phyloP scores from a whole-genome alignment of 2,888 invertebrate species.

The Epistrophella euchroma region DNA sequence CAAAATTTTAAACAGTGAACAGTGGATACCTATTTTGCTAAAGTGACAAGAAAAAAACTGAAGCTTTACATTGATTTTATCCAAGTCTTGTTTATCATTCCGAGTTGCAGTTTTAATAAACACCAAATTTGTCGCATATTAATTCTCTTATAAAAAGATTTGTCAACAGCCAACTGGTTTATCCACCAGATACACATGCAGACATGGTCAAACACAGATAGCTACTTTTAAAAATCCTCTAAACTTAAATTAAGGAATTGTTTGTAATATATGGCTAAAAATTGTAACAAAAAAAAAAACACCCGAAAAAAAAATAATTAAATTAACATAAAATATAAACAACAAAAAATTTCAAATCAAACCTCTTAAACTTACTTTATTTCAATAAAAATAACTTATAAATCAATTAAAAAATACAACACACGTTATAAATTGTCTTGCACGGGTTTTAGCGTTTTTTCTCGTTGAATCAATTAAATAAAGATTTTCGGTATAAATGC shows the following conservation, averaged over 20 bases:
- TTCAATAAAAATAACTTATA: slow-evolving; percentile 1
- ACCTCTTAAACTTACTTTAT: slow-evolving; percentile 9
- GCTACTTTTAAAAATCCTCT: neutral
- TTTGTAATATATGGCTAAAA: neutral
- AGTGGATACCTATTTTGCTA: no score
- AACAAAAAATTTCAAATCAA: neutral
- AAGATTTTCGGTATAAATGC: neutral
- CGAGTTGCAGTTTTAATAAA: neutral
- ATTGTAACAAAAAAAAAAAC: neutral
- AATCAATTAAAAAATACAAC: slow-evolving; percentile 4
- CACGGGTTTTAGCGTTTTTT: slow-evolving; percentile 2
- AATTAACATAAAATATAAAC: neutral
- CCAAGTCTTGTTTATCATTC: neutral
- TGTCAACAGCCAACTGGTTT: slow-evolving; percentile 21
- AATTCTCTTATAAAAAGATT: neutral
- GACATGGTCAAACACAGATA: neutral
- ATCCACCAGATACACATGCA: slow-evolving; percentile 8
- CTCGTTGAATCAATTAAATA: neutral
- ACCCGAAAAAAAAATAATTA: neutral
- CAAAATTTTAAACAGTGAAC: no score
- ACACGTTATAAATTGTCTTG: neutral
- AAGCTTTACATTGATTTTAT: neutral
- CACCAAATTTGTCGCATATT: neutral
- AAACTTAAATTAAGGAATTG: neutral
- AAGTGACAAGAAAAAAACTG: no score